phyloP scores from a whole-genome alignment of 1,140 invertebrate genomes.

The Microvelia longipes region DNA sequence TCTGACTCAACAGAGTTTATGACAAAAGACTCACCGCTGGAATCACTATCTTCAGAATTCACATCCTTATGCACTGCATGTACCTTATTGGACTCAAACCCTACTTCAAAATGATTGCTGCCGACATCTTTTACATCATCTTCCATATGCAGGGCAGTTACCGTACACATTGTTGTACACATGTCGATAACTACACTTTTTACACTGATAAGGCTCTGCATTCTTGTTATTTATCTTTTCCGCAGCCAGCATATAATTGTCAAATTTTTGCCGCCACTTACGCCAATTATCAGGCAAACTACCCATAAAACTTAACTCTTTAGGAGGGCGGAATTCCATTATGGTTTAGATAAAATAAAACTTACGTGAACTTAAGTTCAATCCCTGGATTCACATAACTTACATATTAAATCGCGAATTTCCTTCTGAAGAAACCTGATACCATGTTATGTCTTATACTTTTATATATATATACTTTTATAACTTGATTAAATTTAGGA shows the following conservation, averaged over 20 bases:
- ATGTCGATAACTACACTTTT: neutral
- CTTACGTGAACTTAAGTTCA: no score
- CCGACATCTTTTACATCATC: neutral
- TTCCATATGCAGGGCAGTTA: conserved; percentile 5
- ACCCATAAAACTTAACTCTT: neutral
- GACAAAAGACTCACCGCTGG: neutral
- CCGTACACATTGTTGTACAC: no score
- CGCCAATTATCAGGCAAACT: conserved; percentile 1
- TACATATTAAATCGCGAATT: no score
- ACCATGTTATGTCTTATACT: no score
- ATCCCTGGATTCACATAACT: no score
- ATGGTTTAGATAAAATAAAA: no score
- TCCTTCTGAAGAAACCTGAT: no score
- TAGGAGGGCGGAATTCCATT: conserved; percentile 1
- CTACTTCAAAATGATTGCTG: neutral
- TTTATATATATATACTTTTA: no score
- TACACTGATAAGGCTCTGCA: neutral
- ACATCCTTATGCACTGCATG: neutral
- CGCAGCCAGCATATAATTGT: conserved; percentile 1
- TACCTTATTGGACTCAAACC: neutral
- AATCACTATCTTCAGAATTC: neutral
- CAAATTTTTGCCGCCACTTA: neutral
- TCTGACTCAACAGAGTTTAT: neutral
- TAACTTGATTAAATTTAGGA: no score
- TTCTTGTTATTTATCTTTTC: no score